A percentile compares a stretch with the other conserved stretches of the same genome.
phyloP scores from a whole-genome alignment of 2,797 vertebrate species.

The Fistularia tabacaria region DNA sequence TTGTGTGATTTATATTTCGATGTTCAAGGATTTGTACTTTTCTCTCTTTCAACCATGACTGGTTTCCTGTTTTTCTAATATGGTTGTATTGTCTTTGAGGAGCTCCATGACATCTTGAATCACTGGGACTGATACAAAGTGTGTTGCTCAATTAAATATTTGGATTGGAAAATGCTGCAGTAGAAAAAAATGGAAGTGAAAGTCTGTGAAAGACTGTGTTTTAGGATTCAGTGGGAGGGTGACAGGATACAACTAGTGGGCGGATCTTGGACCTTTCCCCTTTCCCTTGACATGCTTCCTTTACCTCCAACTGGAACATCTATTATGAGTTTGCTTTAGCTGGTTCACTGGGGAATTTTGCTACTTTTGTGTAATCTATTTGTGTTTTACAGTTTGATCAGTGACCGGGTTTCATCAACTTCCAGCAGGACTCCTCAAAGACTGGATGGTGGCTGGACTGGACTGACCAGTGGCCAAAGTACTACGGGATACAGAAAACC shows the following conservation, averaged over 20 bases:
- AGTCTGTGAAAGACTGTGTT: neutral
- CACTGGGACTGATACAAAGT: too few relatives aligned
- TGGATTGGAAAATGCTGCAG: too few relatives aligned
- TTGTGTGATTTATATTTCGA: too few relatives aligned
- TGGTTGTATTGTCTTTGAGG: constrained; percentile 4
- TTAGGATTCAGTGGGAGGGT: constrained; percentile 51
- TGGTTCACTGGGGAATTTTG: constrained; percentile 2
- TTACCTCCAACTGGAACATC: constrained; percentile 69
- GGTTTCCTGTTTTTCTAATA: neutral
- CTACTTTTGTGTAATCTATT: constrained; percentile 11
- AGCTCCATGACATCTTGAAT: too few relatives aligned
- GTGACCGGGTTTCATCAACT: constrained; percentile 7
- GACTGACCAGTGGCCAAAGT: constrained; percentile 18
- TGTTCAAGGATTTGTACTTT: too few relatives aligned
- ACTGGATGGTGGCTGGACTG: constrained; percentile 14
- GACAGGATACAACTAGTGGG: constrained; percentile 69
- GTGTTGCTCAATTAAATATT: too few relatives aligned
- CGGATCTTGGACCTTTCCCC: constrained; percentile 62
- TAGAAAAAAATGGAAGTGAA: neutral
- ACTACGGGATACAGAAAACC: constrained; percentile 36
- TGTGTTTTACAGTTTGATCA: constrained; percentile 28
- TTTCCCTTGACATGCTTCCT: constrained; percentile 18
- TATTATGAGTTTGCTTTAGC: constrained; percentile 22
- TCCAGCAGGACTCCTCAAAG: constrained; percentile 16
- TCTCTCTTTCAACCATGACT: neutral